Conservation (phyloP, 1,140 invertebrate species). For the Cataglyphis hispanica region DNA sequence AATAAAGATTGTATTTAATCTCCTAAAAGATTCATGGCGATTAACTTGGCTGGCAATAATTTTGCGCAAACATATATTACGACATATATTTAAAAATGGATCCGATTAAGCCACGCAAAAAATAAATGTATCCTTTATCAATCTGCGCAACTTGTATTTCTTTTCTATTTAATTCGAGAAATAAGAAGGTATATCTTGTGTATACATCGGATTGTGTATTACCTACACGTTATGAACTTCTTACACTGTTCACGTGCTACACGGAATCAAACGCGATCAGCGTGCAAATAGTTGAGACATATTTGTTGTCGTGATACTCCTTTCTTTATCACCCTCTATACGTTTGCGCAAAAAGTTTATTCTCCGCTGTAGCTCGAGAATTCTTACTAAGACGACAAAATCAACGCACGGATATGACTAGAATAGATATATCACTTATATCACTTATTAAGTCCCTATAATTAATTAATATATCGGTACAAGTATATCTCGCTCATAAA, state of each 20-base stretch:
- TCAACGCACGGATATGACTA: constrained; percentile 2
- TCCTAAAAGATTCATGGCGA: background rate
- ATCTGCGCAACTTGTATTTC: background rate
- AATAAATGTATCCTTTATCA: background rate
- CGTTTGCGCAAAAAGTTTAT: constrained; percentile 15
- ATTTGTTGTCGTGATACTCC: constrained; percentile 6
- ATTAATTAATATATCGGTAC: constrained; percentile 16
- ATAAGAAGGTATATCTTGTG: constrained; percentile 37
- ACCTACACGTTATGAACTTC: constrained; percentile 40
- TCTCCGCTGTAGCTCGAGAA: constrained; percentile 42
- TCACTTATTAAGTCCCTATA: background rate
- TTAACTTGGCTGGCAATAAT: background rate
- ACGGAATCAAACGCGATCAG: constrained; percentile 55
- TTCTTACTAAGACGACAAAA: constrained; percentile 53
- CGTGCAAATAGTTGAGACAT: constrained; percentile 50
- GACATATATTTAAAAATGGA: background rate
- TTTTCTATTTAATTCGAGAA: constrained; percentile 22
- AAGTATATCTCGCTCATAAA: constrained; percentile 23
- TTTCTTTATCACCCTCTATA: constrained; percentile 9
- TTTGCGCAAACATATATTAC: background rate
- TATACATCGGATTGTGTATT: constrained; percentile 45
- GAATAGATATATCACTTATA: background rate
- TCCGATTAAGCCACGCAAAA: background rate
- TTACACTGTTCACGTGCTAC: constrained; percentile 46
- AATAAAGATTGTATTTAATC: background rate